Evolutionary conservation across 2,888 invertebrate species (phyloP).

Genomic region (Nemurella pictetii): DNA sequence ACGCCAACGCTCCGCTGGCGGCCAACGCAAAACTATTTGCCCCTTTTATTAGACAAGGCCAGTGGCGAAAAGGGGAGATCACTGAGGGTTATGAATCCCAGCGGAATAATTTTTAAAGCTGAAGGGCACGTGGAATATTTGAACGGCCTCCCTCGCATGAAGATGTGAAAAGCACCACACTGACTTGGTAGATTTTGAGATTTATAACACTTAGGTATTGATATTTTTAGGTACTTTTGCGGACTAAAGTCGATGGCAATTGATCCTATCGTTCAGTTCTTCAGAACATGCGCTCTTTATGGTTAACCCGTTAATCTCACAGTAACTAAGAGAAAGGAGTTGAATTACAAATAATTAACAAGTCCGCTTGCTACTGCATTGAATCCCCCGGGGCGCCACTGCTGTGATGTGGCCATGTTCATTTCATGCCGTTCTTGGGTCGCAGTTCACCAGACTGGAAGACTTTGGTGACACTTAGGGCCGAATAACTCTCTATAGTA

Average conservation of each 20-base stretch:
- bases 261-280: no score
- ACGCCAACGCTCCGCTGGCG: no score
- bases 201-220: no score
- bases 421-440: background rate
- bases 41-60: background rate
- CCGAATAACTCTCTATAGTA: background rate
- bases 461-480: background rate
- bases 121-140: background rate
- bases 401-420: background rate
- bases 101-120: background rate
- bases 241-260: no score
- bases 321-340: background rate
- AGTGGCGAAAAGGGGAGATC: background rate
- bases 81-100: background rate
- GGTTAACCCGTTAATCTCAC: no score
- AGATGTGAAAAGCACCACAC: no score
- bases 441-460: background rate
- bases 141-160: background rate
- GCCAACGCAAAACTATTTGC: background rate
- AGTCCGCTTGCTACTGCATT: background rate
- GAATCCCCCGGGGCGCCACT: background rate
- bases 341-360: background rate
- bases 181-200: no score
- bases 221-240: no score
- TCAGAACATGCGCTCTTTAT: no score